These are phyloP conservation scores for Decapterus maruadsi DNA, from an alignment of 2,797 vertebrate genomes.

Conservation along the genomic window DNA sequence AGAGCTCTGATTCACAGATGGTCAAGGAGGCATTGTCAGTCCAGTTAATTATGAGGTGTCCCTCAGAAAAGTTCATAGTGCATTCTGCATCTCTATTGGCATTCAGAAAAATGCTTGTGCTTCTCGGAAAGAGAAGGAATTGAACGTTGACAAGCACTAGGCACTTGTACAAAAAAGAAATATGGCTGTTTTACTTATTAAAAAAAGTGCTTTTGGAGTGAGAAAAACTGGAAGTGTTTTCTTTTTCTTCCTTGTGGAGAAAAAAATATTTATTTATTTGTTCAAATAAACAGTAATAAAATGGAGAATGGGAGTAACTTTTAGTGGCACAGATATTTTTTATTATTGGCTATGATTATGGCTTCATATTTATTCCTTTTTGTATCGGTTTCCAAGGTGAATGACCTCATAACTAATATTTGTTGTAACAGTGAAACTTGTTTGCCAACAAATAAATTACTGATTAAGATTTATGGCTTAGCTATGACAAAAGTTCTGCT, in stretches of 20 bases:
- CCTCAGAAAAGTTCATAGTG: constrained; percentile 59
- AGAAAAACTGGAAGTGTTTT: constrained; percentile 81
- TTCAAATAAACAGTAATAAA: constrained; percentile 64
- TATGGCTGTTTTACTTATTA: constrained; percentile 82
- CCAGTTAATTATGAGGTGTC: constrained; percentile 55
- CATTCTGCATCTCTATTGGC: constrained; percentile 61
- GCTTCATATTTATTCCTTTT: constrained; percentile 93
- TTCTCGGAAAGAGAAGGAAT: constrained; percentile 69
- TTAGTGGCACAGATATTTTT: constrained; percentile 89
- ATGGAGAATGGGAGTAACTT: constrained; percentile 75
- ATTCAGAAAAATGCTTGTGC: constrained; percentile 70
- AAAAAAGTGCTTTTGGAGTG: constrained; percentile 89
- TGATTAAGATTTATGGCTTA: constrained; percentile 91
- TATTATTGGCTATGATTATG: constrained; percentile 81
- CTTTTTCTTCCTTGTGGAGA: constrained; percentile 81
- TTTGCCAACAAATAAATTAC: constrained; percentile 98
- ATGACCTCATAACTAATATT: constrained; percentile 97
- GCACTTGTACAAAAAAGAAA: constrained; percentile 84
- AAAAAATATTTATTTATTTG: constrained; percentile 92
- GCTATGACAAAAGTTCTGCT: constrained; percentile 68
- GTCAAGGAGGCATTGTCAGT: constrained; percentile 51
- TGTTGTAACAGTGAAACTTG: constrained; percentile 98
- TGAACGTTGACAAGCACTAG: constrained; percentile 79
- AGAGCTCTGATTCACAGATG: constrained; percentile 73
- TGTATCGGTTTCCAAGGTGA: constrained; percentile 91